phyloP scores from a whole-genome alignment of 2,113 vertebrate genomes.

The Neodontobutis hainanensis region DNA sequence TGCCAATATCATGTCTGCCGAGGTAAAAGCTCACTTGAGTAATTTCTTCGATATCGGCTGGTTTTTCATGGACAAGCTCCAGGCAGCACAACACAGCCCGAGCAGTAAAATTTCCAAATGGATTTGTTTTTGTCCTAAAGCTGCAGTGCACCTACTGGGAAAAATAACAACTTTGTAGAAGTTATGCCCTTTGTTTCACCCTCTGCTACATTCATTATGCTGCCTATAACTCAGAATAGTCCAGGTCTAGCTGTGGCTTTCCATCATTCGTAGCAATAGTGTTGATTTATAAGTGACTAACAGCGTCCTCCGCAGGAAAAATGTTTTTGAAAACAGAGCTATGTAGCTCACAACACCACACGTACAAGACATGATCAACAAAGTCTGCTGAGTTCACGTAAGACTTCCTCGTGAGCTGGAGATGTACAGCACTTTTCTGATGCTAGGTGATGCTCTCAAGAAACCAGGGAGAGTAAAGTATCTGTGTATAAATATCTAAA shows the following conservation, averaged over 20 bases:
- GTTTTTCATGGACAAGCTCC: conserved; percentile 59
- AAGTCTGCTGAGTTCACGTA: conserved; percentile 35
- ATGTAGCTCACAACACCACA: conserved; percentile 43
- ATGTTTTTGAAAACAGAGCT: conserved; percentile 37
- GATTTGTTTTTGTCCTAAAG: conserved; percentile 63
- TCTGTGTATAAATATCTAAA: not conserved
- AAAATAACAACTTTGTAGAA: conserved; percentile 61
- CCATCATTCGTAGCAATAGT: conserved; percentile 37
- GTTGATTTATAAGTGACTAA: conserved; percentile 44
- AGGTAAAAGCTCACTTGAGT: conserved; percentile 56
- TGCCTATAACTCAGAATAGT: conserved; percentile 29
- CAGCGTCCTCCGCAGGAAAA: conserved; percentile 4
- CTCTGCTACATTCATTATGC: conserved; percentile 58
- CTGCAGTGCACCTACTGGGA: conserved; percentile 51
- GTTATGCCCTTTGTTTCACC: conserved; percentile 67
- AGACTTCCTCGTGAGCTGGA: conserved; percentile 21
- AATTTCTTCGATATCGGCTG: conserved; percentile 62
- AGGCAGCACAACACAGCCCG: conserved; percentile 48
- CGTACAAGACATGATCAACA: conserved; percentile 46
- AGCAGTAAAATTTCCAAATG: conserved; percentile 54
- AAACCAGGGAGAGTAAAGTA: conserved; percentile 16
- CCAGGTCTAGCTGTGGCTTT: conserved; percentile 32
- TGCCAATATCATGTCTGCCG: conserved; percentile 50
- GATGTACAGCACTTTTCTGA: conserved; percentile 31
- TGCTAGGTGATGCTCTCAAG: conserved; percentile 14